A percentile compares a stretch with the other conserved stretches of the same genome.
Conservation (phyloP, 2,888 invertebrate species). For the Gnatocerus cornutus region DNA sequence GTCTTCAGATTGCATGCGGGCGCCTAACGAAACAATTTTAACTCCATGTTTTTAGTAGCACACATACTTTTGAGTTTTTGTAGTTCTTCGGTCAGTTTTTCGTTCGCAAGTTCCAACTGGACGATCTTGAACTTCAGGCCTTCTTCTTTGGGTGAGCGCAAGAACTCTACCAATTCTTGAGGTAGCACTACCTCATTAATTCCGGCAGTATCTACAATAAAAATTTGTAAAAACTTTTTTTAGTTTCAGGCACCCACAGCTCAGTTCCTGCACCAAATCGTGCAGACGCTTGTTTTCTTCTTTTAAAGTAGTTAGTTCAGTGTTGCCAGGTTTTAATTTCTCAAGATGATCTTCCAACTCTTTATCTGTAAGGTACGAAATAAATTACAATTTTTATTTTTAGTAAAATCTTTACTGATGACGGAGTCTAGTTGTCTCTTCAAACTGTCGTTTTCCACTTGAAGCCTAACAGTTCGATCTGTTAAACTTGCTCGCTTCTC, state of each 20-base stretch:
- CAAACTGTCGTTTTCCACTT: slow-evolving; percentile 8
- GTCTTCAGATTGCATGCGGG: background rate
- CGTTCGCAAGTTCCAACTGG: slow-evolving; percentile 1
- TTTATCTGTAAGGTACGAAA: background rate
- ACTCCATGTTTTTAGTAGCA: too few species aligned
- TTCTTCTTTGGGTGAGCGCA: background rate
- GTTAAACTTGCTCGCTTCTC: slow-evolving; percentile 12
- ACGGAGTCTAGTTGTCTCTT: slow-evolving; percentile 12
- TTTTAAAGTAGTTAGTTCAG: background rate
- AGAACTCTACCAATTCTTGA: background rate
- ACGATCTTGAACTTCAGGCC: background rate
- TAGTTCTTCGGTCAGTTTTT: background rate
- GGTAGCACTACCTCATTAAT: background rate
- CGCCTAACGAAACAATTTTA: background rate
- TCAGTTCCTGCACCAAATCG: background rate
- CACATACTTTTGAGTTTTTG: background rate
- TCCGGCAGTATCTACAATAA: background rate
- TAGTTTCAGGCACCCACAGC: background rate
- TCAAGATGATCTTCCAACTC: slow-evolving; percentile 4
- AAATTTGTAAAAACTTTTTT: background rate
- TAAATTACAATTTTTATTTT: background rate
- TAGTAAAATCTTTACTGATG: background rate
- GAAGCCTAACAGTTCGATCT: background rate
- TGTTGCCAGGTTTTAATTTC: background rate
- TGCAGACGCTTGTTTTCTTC: background rate